These are phyloP conservation scores for Epinephelus awoara DNA, from an alignment of 2,797 vertebrate species.

Conservation along the genomic window DNA sequence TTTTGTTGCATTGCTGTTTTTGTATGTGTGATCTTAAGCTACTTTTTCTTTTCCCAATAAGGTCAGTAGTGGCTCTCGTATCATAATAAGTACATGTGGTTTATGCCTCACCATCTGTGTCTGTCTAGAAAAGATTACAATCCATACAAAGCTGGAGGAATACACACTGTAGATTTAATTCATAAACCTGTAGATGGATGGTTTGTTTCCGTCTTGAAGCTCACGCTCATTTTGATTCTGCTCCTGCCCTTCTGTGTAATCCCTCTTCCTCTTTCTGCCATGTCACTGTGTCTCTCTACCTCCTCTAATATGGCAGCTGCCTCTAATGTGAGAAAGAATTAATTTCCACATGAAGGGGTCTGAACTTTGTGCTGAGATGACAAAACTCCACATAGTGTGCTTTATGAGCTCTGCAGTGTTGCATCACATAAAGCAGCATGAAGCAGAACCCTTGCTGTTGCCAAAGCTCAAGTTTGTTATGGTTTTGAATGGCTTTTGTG, in stretches of 20 bases:
- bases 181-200: neutral
- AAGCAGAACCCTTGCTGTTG: neutral
- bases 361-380: neutral
- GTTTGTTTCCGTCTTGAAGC: neutral
- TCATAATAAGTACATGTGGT: neutral
- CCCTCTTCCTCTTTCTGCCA: neutral
- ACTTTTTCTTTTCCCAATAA: neutral
- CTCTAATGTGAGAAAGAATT: neutral
- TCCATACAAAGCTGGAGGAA: neutral
- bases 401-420: constrained; percentile 12
- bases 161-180: neutral
- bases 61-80: neutral
- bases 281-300: neutral
- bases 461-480: neutral
- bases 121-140: neutral
- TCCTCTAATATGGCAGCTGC: neutral
- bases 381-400: neutral
- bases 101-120: neutral
- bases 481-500: neutral
- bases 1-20: neutral
- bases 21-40: neutral
- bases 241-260: neutral
- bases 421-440: neutral
- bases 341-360: constrained; percentile 11
- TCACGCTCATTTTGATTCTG: neutral